Evolutionary conservation across 2,888 invertebrate genomes (phyloP), one percentile per base, ranked within the genome.

Genomic region (Conops quadrifasciatus): DNA sequence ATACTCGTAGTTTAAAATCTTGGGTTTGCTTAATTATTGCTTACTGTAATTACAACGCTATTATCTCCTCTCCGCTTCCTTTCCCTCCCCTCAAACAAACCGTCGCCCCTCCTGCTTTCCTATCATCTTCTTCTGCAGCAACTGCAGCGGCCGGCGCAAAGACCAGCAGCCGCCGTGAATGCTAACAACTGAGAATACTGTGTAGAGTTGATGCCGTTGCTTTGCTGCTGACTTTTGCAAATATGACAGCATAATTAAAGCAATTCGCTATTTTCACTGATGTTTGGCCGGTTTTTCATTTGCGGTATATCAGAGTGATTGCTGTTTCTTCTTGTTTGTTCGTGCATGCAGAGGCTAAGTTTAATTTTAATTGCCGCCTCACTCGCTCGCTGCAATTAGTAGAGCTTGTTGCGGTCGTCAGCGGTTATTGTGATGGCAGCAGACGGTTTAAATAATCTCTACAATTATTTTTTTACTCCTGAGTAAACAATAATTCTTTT

Each of bases 181-280:
- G 60, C 26, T 26, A 24, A 56, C 28, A 56, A 13, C 47, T 45
- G 47, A 13, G 21, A 36, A 36, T 36, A 36, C 4, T 36, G 36
- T 36, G 4, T 36, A 9, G n/a, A n/a, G n/a, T n/a, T n/a, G n/a
- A n/a, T n/a, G n/a, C n/a, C n/a, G n/a, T 45, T 47, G 24, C 24
- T 36, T 24, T n/a, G 43, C 47, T 26, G 67, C 59, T 45, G 16
- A n/a, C 24, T 16, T 56, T 13, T 19, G 58, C 58, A 67, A 67
- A 67, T 67, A 47, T 67, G 68, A 68, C 68, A 62, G 68, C 68
- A 49, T 68, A 68, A 68, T 68, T 68, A 62, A 62, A 68, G 68
- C 24, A n/a, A 16, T 47, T 63, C 47, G 16, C 21, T 63, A 47
- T 47, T 47, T 47, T 47, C 19, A 63, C 24, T 63, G 63, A 63